Evolutionary conservation across 2,888 invertebrate genomes (phyloP), one percentile per base, ranked within the genome.

Genomic region (Sinopyrophorus schimmeli): DNA sequence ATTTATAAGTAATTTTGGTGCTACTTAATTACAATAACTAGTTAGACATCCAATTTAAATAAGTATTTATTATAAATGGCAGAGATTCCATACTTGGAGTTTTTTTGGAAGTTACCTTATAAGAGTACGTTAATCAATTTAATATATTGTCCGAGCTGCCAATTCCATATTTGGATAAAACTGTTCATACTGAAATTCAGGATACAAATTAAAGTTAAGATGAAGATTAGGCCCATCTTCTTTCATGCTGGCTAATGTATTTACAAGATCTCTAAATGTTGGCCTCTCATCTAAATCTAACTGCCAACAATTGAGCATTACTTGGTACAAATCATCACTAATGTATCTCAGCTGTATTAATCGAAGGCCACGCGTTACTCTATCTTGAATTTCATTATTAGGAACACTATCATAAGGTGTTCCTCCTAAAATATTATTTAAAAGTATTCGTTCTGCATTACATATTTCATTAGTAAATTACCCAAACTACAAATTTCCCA

Each of bases 251-350:
- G 54, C 31, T 31, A 67, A 50, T 41, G 56, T 53, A 41, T 64
- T 61, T 14, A 65, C 43, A 23, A 89, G 75, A 50, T 82, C 80
- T 2, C 79, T 75, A 63, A 89, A 89, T 5, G 79, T 76, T 0
- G 89, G 90, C 57, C 92, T 77, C 66, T 92, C 92, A 49, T 87
- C 87, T 6, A 84, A 81, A 70, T 91, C 89, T 9, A 84, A 73
- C 67, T 89, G 88, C 92, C 92, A 92, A 66, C 92, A 92, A 64
- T 89, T 86, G 28, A 87, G 74, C 74, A 91, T 83, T 44, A 91
- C 72, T 70, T 92, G 91, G 71, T 90, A 90, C 16, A 92, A 73
- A 58, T 88, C 87, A 66, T 88, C 88, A 12, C 82, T 85, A 15
- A 88, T 81, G 66, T 87, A 87, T 1, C 80, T 77, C 1, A 89